These are phyloP conservation scores for Drosophila birchii DNA, from an alignment of 2,888 invertebrate species.

Conservation along the genomic window DNA sequence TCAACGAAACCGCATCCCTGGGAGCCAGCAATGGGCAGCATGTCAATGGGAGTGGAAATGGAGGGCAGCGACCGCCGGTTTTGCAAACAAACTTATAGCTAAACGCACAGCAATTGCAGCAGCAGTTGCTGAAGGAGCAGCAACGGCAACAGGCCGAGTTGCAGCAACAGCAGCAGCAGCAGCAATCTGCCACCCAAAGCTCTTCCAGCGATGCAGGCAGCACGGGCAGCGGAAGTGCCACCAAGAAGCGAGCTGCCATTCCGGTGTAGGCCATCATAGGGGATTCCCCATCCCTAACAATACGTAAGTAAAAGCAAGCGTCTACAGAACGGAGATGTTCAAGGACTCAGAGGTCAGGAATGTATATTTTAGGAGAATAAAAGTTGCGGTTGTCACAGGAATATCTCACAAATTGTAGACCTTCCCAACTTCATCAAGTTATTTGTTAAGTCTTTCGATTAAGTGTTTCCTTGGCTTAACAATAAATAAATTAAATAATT, in stretches of 20 bases:
- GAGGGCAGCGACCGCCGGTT: slow-evolving; percentile 58
- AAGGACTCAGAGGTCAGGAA: neutral
- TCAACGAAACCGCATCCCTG: slow-evolving; percentile 43
- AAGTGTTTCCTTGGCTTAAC: slow-evolving; percentile 2
- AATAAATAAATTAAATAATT: neutral
- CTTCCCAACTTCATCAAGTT: neutral
- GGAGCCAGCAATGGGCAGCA: slow-evolving; percentile 18
- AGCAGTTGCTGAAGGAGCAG: slow-evolving; percentile 68
- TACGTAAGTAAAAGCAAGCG: slow-evolving; percentile 14
- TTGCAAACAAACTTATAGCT: slow-evolving; percentile 84
- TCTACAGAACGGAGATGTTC: neutral
- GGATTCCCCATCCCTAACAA: neutral
- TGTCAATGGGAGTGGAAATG: slow-evolving; percentile 8
- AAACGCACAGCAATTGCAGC: slow-evolving; percentile 76
- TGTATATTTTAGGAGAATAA: too few species aligned
- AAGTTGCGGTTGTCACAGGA: neutral
- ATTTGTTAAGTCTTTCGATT: neutral
- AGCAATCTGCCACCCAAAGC: slow-evolving; percentile 37
- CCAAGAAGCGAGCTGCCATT: slow-evolving; percentile 82
- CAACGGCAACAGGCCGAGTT: slow-evolving; percentile 53
- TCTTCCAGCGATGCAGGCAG: slow-evolving; percentile 57
- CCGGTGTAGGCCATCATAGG: slow-evolving; percentile 71
- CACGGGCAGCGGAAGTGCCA: slow-evolving; percentile 58
- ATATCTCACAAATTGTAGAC: neutral
- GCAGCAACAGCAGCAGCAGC: slow-evolving; percentile 32